Percentiles rank a stretch among this genome's conserved stretches.
phyloP scores from a whole-genome alignment of 2,113 vertebrate species.

The Alethe castanea region DNA sequence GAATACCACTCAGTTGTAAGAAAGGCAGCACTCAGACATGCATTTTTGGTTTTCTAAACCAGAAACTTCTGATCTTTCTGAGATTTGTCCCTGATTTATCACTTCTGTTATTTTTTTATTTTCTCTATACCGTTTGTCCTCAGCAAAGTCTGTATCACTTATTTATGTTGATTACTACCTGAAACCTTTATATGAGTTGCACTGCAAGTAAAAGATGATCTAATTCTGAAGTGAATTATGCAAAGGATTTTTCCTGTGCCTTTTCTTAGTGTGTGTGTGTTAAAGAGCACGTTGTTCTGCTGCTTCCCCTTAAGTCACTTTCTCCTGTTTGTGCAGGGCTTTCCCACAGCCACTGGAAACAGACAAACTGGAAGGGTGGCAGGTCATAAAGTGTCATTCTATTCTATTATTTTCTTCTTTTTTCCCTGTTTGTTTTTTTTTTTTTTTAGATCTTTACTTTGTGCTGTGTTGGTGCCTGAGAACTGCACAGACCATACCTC shows the following conservation, averaged over 20 bases:
- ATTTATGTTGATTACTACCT: not conserved
- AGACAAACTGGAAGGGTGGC: not conserved
- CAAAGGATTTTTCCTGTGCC: not conserved
- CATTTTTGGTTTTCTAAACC: not conserved
- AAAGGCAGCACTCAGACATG: not conserved
- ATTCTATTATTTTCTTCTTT: not conserved
- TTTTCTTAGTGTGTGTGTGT: not conserved
- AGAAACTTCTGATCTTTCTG: not conserved
- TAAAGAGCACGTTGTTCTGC: not conserved
- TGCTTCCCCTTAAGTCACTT: constrained; percentile 25
- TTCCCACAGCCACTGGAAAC: not conserved
- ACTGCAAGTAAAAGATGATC: not conserved
- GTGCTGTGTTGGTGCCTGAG: not conserved
- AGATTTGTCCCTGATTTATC: not conserved
- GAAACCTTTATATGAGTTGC: not conserved
- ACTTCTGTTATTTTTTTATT: not conserved
- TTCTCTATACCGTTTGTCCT: not conserved
- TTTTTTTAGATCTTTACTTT: not conserved
- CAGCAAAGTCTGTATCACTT: not conserved
- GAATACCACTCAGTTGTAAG: not conserved
- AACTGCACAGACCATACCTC: not conserved
- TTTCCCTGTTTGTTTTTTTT: not conserved
- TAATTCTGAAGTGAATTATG: not conserved
- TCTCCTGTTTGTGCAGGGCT: constrained; percentile 8
- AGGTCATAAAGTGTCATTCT: not conserved